Evolutionary conservation across 1,140 invertebrate genomes (phyloP).

Genomic region (Drosophila willistoni): DNA sequence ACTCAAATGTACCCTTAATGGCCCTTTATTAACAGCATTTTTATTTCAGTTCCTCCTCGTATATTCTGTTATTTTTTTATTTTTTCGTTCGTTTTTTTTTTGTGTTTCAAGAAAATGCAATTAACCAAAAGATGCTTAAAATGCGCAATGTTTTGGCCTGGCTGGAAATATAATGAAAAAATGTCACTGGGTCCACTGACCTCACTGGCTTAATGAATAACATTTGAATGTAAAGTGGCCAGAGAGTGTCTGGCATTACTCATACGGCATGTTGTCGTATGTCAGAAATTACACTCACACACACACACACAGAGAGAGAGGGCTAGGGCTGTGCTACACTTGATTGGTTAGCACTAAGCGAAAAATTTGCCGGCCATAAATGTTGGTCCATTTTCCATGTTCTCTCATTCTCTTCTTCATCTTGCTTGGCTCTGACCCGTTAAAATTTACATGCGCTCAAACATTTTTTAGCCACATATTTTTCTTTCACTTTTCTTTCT

Average conservation of each 20-base stretch:
- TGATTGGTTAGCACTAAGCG: constrained; percentile 72
- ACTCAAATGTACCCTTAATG: no score
- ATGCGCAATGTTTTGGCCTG: constrained; percentile 48
- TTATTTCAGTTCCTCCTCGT: no score
- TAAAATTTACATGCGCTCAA: constrained; percentile 63
- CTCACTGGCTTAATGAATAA: constrained; percentile 4
- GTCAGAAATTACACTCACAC: constrained; percentile 46
- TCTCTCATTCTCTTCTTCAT: background rate
- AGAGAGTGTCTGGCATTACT: constrained; percentile 43
- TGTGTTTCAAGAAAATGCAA: constrained; percentile 45
- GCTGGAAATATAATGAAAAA: constrained; percentile 43
- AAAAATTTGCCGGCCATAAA: constrained; percentile 70
- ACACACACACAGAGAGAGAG: background rate
- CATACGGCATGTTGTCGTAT: constrained; percentile 48
- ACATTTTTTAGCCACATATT: constrained; percentile 33
- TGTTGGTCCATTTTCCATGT: constrained; percentile 23
- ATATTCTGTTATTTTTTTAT: background rate
- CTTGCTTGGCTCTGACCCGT: constrained; percentile 13
- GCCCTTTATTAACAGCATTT: no score
- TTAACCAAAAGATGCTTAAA: constrained; percentile 62
- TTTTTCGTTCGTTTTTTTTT: background rate
- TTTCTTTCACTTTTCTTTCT: constrained; percentile 11
- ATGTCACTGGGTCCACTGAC: constrained; percentile 1
- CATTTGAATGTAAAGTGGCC: constrained; percentile 23
- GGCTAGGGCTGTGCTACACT: constrained; percentile 46